phyloP scores from a whole-genome alignment of 2,888 invertebrate species.

The Drosophila atroscutellata region DNA sequence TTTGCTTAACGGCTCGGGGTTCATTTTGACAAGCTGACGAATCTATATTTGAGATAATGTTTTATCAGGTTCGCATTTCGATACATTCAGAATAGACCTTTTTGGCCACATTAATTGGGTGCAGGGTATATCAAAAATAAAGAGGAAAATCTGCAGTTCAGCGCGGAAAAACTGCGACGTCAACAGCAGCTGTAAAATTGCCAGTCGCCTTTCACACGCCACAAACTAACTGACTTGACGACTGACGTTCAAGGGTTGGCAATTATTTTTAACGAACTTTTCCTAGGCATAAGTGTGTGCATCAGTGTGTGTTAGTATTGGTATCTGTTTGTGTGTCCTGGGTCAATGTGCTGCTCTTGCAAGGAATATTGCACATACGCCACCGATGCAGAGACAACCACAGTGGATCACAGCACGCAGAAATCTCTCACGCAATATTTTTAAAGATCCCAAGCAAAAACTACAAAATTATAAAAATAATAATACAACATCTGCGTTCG shows the following conservation, averaged over 20 bases:
- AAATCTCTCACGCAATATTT: conserved; percentile 30
- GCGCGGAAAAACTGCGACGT: conserved; percentile 14
- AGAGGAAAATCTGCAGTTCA: conserved; percentile 12
- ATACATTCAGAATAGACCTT: background rate
- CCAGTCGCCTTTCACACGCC: conserved; percentile 45
- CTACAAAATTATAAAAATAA: conserved; percentile 3
- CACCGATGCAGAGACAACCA: conserved; percentile 3
- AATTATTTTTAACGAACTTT: conserved; percentile 77
- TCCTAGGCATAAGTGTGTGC: conserved; percentile 12
- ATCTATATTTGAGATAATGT: background rate
- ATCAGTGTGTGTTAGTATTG: conserved; percentile 1
- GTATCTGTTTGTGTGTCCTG: conserved; percentile 34
- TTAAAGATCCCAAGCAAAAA: conserved; percentile 34
- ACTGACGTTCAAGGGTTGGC: conserved; percentile 46
- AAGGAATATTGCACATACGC: conserved; percentile 61
- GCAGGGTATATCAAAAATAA: background rate
- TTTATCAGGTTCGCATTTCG: background rate
- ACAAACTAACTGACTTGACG: conserved; percentile 23
- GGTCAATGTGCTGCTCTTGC: conserved; percentile 65
- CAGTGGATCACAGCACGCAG: conserved; percentile 19
- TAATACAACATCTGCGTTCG: conserved; percentile 54
- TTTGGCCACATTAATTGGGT: background rate
- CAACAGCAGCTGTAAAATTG: conserved; percentile 41
- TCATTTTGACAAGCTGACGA: background rate
- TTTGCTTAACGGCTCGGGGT: background rate